Evolutionary conservation across 1,140 invertebrate species (phyloP).

Genomic region (Ectropis grisescens): DNA sequence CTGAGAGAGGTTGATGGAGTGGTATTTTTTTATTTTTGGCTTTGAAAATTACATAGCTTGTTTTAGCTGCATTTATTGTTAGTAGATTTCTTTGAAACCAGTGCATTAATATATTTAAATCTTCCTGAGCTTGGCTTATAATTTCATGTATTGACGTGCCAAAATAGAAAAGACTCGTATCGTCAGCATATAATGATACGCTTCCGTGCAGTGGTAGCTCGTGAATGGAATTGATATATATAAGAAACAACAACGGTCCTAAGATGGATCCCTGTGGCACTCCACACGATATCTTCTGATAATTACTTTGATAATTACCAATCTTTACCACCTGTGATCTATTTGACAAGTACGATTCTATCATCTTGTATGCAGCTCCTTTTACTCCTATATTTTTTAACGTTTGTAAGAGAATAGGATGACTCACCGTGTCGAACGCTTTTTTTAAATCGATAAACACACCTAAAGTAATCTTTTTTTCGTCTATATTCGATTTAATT

Average conservation of each 20-base stretch:
- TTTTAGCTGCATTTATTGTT: conserved; percentile 10
- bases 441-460: conserved; percentile 1
- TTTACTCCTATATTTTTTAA: conserved; percentile 2
- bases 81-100: conserved; percentile 6
- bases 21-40: conserved; percentile 13
- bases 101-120: conserved; percentile 1
- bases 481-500: conserved; percentile 1
- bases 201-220: conserved; percentile 1
- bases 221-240: conserved; percentile 4
- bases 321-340: conserved; percentile 2
- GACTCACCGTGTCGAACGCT: background rate
- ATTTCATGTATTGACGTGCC: conserved; percentile 7
- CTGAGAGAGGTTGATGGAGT: too few relatives aligned
- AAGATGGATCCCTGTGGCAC: background rate
- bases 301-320: background rate
- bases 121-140: conserved; percentile 1
- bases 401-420: conserved; percentile 1
- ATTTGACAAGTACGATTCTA: background rate
- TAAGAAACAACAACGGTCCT: conserved; percentile 1
- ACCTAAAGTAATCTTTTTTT: background rate
- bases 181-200: conserved; percentile 14
- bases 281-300: background rate
- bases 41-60: conserved; percentile 10
- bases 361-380: background rate
- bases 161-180: conserved; percentile 17